Conservation (phyloP, 2,888 invertebrate genomes). For the Volucella inanis region DNA sequence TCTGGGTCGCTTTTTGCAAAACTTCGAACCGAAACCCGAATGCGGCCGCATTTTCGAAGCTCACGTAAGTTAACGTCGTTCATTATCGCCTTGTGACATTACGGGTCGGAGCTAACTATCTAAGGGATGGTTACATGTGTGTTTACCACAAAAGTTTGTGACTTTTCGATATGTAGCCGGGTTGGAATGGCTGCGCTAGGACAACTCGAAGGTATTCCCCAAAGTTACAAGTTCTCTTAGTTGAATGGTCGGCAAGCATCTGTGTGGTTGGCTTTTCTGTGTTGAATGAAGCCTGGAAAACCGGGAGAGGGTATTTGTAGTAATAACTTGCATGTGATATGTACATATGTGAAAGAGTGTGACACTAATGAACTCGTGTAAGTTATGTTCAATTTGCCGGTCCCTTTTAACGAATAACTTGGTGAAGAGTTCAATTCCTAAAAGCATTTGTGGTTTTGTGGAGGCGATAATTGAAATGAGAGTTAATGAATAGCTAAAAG, state of each 20-base stretch:
- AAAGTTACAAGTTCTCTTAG: slow-evolving; percentile 19
- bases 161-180: slow-evolving; percentile 21
- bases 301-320: no score
- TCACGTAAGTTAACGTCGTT: slow-evolving; percentile 45
- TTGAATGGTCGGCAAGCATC: slow-evolving; percentile 11
- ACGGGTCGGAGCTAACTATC: neutral
- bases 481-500: no score
- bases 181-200: neutral
- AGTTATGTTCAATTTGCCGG: slow-evolving; percentile 50
- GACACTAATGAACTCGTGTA: slow-evolving; percentile 68
- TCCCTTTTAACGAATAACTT: neutral
- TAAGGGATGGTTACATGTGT: slow-evolving; percentile 14
- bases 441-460: no score
- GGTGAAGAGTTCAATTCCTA: no score
- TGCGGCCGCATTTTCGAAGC: slow-evolving; percentile 14
- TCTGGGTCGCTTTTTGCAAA: slow-evolving; percentile 33
- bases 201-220: slow-evolving; percentile 1
- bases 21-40: slow-evolving; percentile 14
- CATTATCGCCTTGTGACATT: slow-evolving; percentile 48
- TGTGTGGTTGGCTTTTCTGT: neutral
- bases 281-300: no score
- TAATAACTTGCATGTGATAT: neutral
- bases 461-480: no score
- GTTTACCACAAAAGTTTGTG: slow-evolving; percentile 48
- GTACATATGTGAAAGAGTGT: slow-evolving; percentile 17